Base-by-base conservation (phyloP, 2,888 invertebrate genomes). In the Teleogryllus oceanicus region DNA sequence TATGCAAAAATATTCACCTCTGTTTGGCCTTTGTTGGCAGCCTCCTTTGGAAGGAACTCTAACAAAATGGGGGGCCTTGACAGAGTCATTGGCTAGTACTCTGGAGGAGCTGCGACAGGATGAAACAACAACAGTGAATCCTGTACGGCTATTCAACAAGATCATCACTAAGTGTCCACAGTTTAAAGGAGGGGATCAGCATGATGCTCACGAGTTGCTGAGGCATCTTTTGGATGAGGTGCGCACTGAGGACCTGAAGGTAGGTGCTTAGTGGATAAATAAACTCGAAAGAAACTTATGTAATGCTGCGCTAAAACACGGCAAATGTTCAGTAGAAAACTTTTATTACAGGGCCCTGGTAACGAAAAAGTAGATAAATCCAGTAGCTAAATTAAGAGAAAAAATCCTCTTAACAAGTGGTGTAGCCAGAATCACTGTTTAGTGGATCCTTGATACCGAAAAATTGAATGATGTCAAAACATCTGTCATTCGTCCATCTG, bases 141-240 rank as follows among this genome's bases (percentile, higher is more conserved):
- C 82, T 11, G 49, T 49, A 3, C 75, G 74, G 8, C 78, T 83
- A 49, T 62, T 83, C 75, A 77, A 78, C 24, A 80, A 81, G 76
- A 62, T 83, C 74, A 80, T 74, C n/a, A 62, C 75, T 49, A 78
- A 80, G 77, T 87, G 87, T n/a, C 94, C 95, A 0, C 94, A 97
- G 86, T 98, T 98, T 87, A 94, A 94, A 79, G 97, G 97, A 13
- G 96, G 94, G 2, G 95, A 97, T 84, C 98, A 99, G 85, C 99
- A 99, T 85, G 99, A 99, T 86, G 93, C 98, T 0, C 99, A 99
- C 85, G 99, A 99, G 87, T 88, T 99, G 80, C 89, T 99, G 21
- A 89, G 98, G 79, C 96, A 96, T 88, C 88, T 99, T 77, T 88
- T 99, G 78, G 98, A 99, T 87, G 94, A 93, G 83, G 94, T 98